A percentile compares a stretch with the other conserved stretches of the same genome.
phyloP scores from a whole-genome alignment of 2,888 invertebrate genomes.

The Xestia ashworthii region DNA sequence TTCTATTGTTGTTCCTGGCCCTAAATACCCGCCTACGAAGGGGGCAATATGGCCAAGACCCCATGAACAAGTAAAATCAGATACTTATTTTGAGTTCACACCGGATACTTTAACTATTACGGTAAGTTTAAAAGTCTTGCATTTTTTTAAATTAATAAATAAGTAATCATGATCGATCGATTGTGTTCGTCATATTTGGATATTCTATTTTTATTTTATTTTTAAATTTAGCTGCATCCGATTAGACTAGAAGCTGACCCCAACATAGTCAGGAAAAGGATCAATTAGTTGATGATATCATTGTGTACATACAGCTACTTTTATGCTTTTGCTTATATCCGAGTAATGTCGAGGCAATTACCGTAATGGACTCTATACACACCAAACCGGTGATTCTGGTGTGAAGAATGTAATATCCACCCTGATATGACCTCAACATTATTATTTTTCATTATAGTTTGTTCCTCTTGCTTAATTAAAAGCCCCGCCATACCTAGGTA shows the following conservation, averaged over 20 bases:
- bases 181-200: background rate
- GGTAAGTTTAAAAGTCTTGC: slow-evolving; percentile 18
- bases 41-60: slow-evolving; percentile 41
- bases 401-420: background rate
- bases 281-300: too few relatives aligned
- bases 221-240: background rate
- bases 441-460: background rate
- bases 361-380: background rate
- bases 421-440: background rate
- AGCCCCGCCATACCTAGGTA: background rate
- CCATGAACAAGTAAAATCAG: slow-evolving; percentile 9
- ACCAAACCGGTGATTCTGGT: background rate
- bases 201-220: background rate
- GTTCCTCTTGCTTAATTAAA: background rate
- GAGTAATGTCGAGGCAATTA: background rate
- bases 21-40: slow-evolving; percentile 33
- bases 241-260: background rate
- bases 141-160: background rate
- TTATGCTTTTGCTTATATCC: background rate
- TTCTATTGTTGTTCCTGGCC: slow-evolving; percentile 35
- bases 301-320: background rate
- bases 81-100: slow-evolving; percentile 32
- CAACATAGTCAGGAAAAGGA: background rate
- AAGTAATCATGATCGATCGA: background rate
- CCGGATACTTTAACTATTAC: slow-evolving; percentile 38